Percentiles rank a stretch among this genome's conserved stretches.
These are phyloP conservation scores for Phania funesta DNA, from an alignment of 2,888 invertebrate genomes.

Conservation along the genomic window DNA sequence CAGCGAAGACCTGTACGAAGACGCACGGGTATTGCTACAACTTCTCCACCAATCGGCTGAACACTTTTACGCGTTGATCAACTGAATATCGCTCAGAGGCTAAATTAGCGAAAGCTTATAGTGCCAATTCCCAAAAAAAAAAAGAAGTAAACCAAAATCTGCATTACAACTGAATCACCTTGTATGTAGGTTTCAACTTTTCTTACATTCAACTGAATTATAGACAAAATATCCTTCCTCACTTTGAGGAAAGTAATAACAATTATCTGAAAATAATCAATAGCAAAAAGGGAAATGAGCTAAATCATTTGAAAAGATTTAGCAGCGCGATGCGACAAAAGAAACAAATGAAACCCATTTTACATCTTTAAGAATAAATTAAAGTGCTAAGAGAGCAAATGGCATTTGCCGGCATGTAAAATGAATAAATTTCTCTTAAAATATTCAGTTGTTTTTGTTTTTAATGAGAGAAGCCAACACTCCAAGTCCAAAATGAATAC, in stretches of 20 bases:
- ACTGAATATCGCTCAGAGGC: too few species aligned
- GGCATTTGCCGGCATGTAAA: slow-evolving; percentile 38
- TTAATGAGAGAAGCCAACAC: neutral
- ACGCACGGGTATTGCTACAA: too few species aligned
- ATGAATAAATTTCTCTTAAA: slow-evolving; percentile 32
- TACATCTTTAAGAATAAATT: slow-evolving; percentile 44
- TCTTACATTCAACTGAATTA: too few species aligned
- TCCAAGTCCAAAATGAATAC: slow-evolving; percentile 30
- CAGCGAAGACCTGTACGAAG: too few species aligned
- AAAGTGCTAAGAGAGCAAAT: slow-evolving; percentile 28
- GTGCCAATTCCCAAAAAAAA: too few species aligned
- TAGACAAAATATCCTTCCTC: neutral
- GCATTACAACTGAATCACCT: too few species aligned
- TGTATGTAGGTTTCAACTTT: too few species aligned
- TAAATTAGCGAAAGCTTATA: too few species aligned
- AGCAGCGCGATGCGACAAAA: slow-evolving; percentile 41
- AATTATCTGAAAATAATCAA: slow-evolving; percentile 42
- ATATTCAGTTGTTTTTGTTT: neutral
- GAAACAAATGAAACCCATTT: neutral
- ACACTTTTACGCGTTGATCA: too few species aligned
- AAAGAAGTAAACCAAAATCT: too few species aligned
- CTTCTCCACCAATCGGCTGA: too few species aligned
- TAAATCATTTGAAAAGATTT: slow-evolving; percentile 35
- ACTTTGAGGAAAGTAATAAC: slow-evolving; percentile 5
- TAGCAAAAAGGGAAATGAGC: slow-evolving; percentile 53